Base-by-base conservation (phyloP, 2,888 invertebrate genomes). In the Bembecia ichneumoniformis region DNA sequence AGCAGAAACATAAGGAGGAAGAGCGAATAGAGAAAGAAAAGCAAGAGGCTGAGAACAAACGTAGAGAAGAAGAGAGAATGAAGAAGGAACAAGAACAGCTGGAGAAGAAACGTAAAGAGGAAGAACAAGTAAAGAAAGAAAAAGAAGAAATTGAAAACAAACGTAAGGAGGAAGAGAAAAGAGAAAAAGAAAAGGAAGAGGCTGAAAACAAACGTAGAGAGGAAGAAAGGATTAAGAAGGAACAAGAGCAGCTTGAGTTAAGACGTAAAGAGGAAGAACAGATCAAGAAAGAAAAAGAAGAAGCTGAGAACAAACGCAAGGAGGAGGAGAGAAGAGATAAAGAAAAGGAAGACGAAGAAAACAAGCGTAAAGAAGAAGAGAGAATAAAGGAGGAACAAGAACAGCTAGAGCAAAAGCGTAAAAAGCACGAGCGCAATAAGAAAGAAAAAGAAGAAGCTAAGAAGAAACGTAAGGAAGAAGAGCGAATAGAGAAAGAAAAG, bases 291-390 rank as follows among this genome's bases (percentile, higher is more conserved):
- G 51, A 52, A 45, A 53, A 49, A 14, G 49, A 47, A 16, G 36
- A 48, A n/a, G 9, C 47, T 10, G 52, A 55, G 3, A 35, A 35
- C 7, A 51, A 51, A 13, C 14, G 16, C 0, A 10, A 34, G 15
- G n/a, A 4, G 10, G 10, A 35, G 10, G 10, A 48, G 15, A 1
- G 52, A 43, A 51, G 59, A 50, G 55, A 52, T 35, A 46, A 58
- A 44, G 49, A 50, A 34, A 48, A 62, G 46, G 56, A 56, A 34
- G 35, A 55, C 55, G 53, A 46, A 35, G 44, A 35, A 13, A 35
- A 28, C n/a, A 36, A 45, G 4, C 28, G 43, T 5, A 48, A 50
- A 35, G 46, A 47, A 11, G 45, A 35, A 48, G 35, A 28, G 20
- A 5, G 3, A 46, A 40, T 9, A 50, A 50, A 50, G 62, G 49